phyloP scores from a whole-genome alignment of 2,888 invertebrate genomes.

The Mythimna loreyi region DNA sequence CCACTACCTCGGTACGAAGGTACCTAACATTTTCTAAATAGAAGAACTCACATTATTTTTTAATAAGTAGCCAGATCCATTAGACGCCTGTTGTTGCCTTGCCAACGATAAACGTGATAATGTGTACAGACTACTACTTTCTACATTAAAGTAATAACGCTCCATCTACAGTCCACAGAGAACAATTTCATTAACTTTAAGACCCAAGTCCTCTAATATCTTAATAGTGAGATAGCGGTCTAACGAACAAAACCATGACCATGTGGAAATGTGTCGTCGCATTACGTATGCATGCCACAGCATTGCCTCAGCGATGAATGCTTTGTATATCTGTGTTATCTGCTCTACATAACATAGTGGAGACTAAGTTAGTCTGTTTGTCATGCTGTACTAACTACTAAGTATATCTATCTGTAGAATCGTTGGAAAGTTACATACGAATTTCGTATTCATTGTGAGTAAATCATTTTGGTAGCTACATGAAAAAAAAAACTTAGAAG shows the following conservation, averaged over 20 bases:
- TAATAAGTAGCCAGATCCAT: neutral
- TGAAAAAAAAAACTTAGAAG: neutral
- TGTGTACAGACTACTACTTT: slow-evolving; percentile 1
- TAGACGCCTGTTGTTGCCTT: neutral
- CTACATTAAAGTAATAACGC: slow-evolving; percentile 19
- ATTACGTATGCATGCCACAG: slow-evolving; percentile 53
- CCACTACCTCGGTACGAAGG: neutral
- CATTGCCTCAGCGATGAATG: slow-evolving; percentile 30
- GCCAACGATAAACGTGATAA: neutral
- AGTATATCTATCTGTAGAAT: neutral
- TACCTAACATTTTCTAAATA: neutral
- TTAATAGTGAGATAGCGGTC: slow-evolving; percentile 25
- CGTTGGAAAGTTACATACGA: neutral
- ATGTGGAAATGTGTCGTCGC: slow-evolving; percentile 42
- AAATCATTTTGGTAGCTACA: no score
- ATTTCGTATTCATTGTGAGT: no score
- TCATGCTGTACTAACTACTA: neutral
- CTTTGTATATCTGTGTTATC: slow-evolving; percentile 44
- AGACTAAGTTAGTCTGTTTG: slow-evolving; percentile 24
- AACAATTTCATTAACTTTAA: slow-evolving; percentile 36
- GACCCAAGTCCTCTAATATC: slow-evolving; percentile 34
- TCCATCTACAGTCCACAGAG: slow-evolving; percentile 12
- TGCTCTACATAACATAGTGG: slow-evolving; percentile 38
- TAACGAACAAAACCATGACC: neutral
- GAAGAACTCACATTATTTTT: neutral